Evolutionary conservation across 1,140 invertebrate species (phyloP).

Genomic region (Danaus plexippus): DNA sequence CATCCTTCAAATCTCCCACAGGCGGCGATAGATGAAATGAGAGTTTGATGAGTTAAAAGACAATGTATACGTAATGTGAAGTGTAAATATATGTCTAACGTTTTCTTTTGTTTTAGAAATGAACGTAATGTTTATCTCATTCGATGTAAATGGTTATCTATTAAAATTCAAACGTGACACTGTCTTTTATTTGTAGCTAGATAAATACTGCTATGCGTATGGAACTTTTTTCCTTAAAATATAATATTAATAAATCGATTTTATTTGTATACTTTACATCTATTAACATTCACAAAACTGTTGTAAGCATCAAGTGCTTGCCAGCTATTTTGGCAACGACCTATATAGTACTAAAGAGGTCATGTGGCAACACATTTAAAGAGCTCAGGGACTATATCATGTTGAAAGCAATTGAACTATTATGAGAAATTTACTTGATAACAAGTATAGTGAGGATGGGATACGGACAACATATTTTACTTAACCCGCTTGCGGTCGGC

Average conservation of each 20-base stretch:
- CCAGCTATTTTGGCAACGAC: slow-evolving; percentile 3
- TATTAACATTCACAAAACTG: no score
- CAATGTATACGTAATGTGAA: slow-evolving; percentile 17
- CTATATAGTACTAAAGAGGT: slow-evolving; percentile 1
- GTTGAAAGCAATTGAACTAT: slow-evolving; percentile 10
- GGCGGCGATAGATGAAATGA: slow-evolving; percentile 85
- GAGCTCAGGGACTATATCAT: slow-evolving; percentile 3
- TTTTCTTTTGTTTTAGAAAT: slow-evolving; percentile 33
- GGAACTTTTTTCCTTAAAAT: no score
- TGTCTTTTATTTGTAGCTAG: not conserved
- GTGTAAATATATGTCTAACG: slow-evolving; percentile 49
- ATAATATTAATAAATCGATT: no score
- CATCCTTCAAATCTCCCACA: slow-evolving; percentile 74
- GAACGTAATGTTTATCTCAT: slow-evolving; percentile 48
- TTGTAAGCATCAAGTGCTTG: no score
- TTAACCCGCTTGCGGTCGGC: slow-evolving; percentile 34
- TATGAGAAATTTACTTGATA: slow-evolving; percentile 14
- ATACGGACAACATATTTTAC: slow-evolving; percentile 24
- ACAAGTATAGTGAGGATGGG: slow-evolving; percentile 16
- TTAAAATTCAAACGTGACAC: slow-evolving; percentile 33
- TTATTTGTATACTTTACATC: no score
- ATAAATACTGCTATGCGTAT: no score
- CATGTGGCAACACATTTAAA: slow-evolving; percentile 6
- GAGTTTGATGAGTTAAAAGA: slow-evolving; percentile 79
- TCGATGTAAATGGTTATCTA: slow-evolving; percentile 53